Evolutionary conservation across 2,113 vertebrate genomes (phyloP), one percentile per base, ranked within the genome.

Genomic region (Sciurus niger): DNA sequence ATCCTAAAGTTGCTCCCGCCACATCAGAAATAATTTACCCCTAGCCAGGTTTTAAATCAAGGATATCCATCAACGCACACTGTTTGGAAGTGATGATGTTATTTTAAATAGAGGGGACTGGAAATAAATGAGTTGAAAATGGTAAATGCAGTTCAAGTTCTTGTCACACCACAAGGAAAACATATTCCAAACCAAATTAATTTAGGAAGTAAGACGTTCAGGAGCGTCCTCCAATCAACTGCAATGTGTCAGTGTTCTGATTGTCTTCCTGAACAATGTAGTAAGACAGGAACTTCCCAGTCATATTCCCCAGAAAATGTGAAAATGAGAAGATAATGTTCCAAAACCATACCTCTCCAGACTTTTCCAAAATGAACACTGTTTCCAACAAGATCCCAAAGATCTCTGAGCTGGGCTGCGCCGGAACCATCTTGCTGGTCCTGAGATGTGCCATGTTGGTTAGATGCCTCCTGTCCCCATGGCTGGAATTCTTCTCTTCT

Each of bases 401-500:
- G 8, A 95, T 96, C 92, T 97, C 97, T 91, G 90, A 97, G 95
- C 84, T 72, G 98, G 98, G 98, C 98, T 91, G 84, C 96, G 98
- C 98, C 93, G 96, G 98, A 99, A 98, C 99, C 98, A 98, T 99
- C 98, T 99, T 97, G 98, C 98, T 96, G 97, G 97, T 98, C 98
- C 98, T 98, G 98, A 98, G 97, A 96, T 98, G 97, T 97, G 98
- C 98, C 98, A 99, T 98, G 98, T 99, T 99, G 99, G 99, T 99
- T 99, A 98, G 98, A 99, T 98, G 98, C 98, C 98, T 98, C 99
- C 99, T 99, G 99, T 99, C 98, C 98, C 98, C 98, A 95, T 95
- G 97, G 98, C 98, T 98, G 97, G 98, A 98, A 99, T 98, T 98
- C 98, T 98, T 99, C 98, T 99, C 99, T 99, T 99, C 99, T 99